These are phyloP conservation scores for Smutsia temminckii DNA, from an alignment of 2,797 vertebrate species.

Conservation along the genomic window DNA sequence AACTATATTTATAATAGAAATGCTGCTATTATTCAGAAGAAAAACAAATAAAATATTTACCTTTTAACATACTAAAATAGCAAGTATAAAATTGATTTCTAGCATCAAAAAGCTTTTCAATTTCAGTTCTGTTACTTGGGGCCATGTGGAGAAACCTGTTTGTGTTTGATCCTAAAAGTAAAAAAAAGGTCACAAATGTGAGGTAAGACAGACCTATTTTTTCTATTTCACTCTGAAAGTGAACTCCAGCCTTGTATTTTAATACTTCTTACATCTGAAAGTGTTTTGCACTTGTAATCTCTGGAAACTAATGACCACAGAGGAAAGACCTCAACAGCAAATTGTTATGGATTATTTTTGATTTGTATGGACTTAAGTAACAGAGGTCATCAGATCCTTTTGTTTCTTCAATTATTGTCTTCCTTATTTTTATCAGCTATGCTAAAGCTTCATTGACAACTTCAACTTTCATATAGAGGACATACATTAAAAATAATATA, in stretches of 20 bases:
- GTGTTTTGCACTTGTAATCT: slow-evolving; percentile 16
- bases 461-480: slow-evolving; percentile 60
- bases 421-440: slow-evolving; percentile 64
- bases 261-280: not conserved
- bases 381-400: slow-evolving; percentile 61
- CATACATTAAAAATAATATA: slow-evolving; percentile 75
- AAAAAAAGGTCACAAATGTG: not conserved
- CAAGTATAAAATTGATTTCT: not conserved
- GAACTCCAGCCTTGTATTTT: not conserved
- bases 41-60: not conserved
- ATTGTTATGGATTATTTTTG: slow-evolving; percentile 72
- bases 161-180: not conserved
- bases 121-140: not conserved
- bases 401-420: slow-evolving; percentile 61
- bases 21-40: not conserved
- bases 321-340: slow-evolving; percentile 60
- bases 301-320: slow-evolving; percentile 52
- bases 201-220: not conserved
- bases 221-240: not conserved
- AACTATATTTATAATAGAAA: not conserved
- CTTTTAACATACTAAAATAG: not conserved
- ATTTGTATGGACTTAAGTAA: slow-evolving; percentile 67
- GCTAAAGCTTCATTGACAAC: slow-evolving; percentile 58
- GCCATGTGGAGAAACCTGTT: not conserved
- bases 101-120: not conserved